Conservation (phyloP, 2,888 invertebrate species). For the Ganaspis brasiliensis region DNA sequence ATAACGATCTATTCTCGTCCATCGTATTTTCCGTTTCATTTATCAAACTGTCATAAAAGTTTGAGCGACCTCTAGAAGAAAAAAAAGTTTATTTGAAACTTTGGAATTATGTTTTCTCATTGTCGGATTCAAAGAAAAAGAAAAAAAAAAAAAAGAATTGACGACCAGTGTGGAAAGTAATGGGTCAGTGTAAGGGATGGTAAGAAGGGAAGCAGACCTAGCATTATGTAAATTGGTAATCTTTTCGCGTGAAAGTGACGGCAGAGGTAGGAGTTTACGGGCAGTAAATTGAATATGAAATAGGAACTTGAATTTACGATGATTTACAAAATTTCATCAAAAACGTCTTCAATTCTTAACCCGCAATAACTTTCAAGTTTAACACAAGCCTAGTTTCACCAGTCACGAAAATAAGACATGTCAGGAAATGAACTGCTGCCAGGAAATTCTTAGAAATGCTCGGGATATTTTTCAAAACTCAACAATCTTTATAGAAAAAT, state of each 20-base stretch:
- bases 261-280: background rate
- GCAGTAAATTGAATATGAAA: constrained; percentile 32
- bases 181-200: constrained; percentile 25
- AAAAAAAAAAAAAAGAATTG: constrained; percentile 31
- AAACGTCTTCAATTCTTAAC: constrained; percentile 10
- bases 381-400: background rate
- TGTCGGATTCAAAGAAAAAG: background rate
- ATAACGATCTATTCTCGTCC: constrained; percentile 6
- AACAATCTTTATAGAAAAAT: no score
- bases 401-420: no score
- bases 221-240: constrained; percentile 59
- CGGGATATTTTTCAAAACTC: no score
- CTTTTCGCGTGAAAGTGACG: constrained; percentile 45
- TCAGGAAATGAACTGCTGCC: no score
- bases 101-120: constrained; percentile 30
- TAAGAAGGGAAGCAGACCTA: constrained; percentile 44
- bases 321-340: constrained; percentile 7
- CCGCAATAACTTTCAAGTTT: background rate
- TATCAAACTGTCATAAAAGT: constrained; percentile 26
- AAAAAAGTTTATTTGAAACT: constrained; percentile 26
- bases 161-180: background rate
- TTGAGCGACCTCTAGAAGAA: background rate
- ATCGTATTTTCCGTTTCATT: constrained; percentile 24
- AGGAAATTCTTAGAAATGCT: background rate
- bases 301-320: background rate